Conservation (phyloP, 2,888 invertebrate genomes). For the Limnephilus auricula region DNA sequence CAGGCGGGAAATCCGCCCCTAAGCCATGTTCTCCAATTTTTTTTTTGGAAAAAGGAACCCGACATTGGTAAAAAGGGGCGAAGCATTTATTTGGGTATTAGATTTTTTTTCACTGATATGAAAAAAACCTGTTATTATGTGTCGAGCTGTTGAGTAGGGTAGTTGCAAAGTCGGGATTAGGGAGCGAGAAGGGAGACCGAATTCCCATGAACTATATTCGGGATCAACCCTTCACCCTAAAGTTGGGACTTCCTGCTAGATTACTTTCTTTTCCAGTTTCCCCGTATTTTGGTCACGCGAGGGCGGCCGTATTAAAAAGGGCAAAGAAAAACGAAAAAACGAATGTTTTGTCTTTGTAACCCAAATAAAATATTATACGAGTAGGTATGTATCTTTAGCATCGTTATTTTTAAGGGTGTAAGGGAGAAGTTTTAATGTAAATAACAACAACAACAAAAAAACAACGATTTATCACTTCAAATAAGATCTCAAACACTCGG, state of each 20-base stretch:
- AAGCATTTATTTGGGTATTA: background rate
- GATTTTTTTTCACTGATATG: background rate
- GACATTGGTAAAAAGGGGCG: background rate
- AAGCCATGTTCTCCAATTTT: background rate
- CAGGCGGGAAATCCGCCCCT: background rate
- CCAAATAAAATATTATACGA: background rate
- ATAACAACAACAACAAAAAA: background rate
- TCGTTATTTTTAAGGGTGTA: background rate
- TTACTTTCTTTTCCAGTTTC: slow-evolving; percentile 41
- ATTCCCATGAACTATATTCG: slow-evolving; percentile 35
- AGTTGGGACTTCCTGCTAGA: slow-evolving; percentile 42
- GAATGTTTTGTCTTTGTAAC: slow-evolving; percentile 9
- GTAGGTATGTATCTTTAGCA: background rate
- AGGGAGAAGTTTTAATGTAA: background rate
- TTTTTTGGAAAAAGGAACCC: background rate
- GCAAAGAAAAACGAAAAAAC: slow-evolving; percentile 19
- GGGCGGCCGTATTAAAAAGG: slow-evolving; percentile 26
- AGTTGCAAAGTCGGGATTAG: background rate
- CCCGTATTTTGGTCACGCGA: slow-evolving; percentile 41
- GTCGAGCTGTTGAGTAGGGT: slow-evolving; percentile 12
- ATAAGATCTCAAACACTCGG: background rate
- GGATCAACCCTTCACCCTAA: slow-evolving; percentile 45
- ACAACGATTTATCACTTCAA: background rate
- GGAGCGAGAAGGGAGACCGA: background rate
- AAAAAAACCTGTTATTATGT: slow-evolving; percentile 3